A percentile compares a stretch with the other conserved stretches of the same genome.
phyloP scores from a whole-genome alignment of 2,113 vertebrate species.

The Ondatra zibethicus region DNA sequence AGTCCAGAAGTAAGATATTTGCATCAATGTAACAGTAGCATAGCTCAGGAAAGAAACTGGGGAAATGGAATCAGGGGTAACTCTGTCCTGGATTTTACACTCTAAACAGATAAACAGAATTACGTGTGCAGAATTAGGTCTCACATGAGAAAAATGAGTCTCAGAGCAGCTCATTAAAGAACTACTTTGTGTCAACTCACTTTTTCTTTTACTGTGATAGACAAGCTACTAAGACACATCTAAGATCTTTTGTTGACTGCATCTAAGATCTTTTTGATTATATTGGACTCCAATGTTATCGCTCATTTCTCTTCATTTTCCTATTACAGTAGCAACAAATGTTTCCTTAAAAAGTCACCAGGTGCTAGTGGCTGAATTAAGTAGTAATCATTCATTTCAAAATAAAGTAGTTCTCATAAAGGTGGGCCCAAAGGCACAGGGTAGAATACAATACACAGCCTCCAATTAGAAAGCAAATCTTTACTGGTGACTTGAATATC shows the following conservation, averaged over 20 bases:
- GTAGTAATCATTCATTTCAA: not conserved
- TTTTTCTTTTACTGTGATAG: not conserved
- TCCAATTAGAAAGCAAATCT: not conserved
- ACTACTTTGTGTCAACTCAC: not conserved
- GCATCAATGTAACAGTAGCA: not conserved
- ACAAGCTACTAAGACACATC: not conserved
- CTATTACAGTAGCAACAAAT: not conserved
- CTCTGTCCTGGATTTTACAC: not conserved
- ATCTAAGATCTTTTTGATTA: not conserved
- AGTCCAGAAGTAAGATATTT: not conserved
- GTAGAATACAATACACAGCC: not conserved
- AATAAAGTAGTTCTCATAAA: slow-evolving; percentile 7
- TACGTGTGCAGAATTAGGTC: not conserved
- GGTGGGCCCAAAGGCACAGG: not conserved
- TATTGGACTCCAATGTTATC: not conserved
- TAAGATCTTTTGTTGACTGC: not conserved
- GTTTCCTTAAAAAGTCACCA: not conserved
- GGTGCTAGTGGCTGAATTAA: not conserved
- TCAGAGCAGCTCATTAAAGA: not conserved
- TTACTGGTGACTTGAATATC: not conserved
- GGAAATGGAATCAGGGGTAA: not conserved
- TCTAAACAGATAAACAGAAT: not conserved
- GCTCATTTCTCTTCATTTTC: slow-evolving; percentile 13
- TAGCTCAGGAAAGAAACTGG: not conserved
- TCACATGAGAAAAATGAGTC: not conserved